Evolutionary conservation across 2,113 vertebrate genomes (phyloP).

Genomic region (Oncorhynchus nerka): DNA sequence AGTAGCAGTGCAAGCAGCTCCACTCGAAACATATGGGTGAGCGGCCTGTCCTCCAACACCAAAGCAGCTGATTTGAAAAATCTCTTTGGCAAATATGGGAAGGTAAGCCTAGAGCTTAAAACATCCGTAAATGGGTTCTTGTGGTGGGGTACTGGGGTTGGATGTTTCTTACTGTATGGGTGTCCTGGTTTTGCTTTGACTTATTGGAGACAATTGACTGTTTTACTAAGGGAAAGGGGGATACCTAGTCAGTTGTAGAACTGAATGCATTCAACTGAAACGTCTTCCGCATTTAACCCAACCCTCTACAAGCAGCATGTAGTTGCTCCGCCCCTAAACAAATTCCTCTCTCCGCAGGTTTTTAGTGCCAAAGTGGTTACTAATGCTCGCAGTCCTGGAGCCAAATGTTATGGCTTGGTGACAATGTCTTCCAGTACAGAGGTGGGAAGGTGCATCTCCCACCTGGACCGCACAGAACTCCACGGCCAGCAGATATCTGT

Average conservation of each 20-base stretch:
- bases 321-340: neutral
- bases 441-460: conserved; percentile 89
- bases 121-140: too few species aligned
- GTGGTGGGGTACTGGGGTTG: too few species aligned
- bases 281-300: too few species aligned
- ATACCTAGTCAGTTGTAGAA: too few species aligned
- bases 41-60: conserved; percentile 94
- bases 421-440: conserved; percentile 94
- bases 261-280: too few species aligned
- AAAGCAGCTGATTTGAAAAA: conserved; percentile 98
- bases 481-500: conserved; percentile 96
- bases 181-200: too few species aligned
- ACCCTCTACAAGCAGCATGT: too few species aligned
- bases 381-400: conserved; percentile 93
- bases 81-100: conserved; percentile 97
- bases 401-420: conserved; percentile 95
- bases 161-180: too few species aligned
- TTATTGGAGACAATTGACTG: too few species aligned
- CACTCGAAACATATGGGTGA: conserved; percentile 94
- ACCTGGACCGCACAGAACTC: conserved; percentile 92
- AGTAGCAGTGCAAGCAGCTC: conserved; percentile 79
- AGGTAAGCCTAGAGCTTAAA: conserved; percentile 73
- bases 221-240: too few species aligned
- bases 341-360: conserved; percentile 72
- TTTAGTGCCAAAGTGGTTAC: conserved; percentile 97